phyloP scores from a whole-genome alignment of 2,888 invertebrate species.

The Dioctria rufipes region DNA sequence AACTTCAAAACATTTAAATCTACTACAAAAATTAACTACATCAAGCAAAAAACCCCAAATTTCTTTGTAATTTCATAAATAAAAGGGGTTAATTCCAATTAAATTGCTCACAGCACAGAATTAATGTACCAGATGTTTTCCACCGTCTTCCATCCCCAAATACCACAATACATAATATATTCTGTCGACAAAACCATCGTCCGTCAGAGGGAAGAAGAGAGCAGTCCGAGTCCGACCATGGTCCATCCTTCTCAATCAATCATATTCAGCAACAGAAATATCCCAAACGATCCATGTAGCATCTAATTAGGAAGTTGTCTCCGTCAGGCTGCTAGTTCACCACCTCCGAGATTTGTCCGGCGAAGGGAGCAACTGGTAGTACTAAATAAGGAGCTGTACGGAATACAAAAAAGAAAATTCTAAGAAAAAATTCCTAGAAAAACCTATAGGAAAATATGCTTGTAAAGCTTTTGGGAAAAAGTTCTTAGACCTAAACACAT shows the following conservation, averaged over 20 bases:
- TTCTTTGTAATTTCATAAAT: not conserved
- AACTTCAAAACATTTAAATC: no score
- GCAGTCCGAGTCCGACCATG: slow-evolving; percentile 7
- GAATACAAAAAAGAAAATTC: slow-evolving; percentile 33
- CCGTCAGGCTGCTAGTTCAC: slow-evolving; percentile 23
- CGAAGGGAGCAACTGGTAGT: slow-evolving; percentile 41
- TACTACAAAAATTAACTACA: no score
- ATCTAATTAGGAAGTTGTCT: slow-evolving; percentile 51
- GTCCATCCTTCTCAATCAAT: slow-evolving; percentile 51
- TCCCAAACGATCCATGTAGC: slow-evolving; percentile 35
- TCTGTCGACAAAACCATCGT: not conserved
- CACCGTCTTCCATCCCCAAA: slow-evolving; percentile 9
- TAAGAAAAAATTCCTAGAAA: slow-evolving; percentile 7
- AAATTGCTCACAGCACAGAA: not conserved
- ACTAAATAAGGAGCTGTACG: slow-evolving; percentile 17
- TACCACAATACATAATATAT: not conserved
- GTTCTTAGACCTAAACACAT: slow-evolving; percentile 15
- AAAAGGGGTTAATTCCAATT: slow-evolving; percentile 25
- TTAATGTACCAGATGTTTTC: slow-evolving; percentile 31
- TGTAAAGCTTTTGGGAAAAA: slow-evolving; percentile 21
- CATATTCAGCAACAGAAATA: slow-evolving; percentile 42
- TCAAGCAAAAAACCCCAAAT: no score
- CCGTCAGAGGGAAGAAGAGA: not conserved
- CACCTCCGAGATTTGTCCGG: slow-evolving; percentile 18
- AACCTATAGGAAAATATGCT: not conserved